Conservation (phyloP, 92 coral and sea anemone genomes). For the Metridium senile region DNA sequence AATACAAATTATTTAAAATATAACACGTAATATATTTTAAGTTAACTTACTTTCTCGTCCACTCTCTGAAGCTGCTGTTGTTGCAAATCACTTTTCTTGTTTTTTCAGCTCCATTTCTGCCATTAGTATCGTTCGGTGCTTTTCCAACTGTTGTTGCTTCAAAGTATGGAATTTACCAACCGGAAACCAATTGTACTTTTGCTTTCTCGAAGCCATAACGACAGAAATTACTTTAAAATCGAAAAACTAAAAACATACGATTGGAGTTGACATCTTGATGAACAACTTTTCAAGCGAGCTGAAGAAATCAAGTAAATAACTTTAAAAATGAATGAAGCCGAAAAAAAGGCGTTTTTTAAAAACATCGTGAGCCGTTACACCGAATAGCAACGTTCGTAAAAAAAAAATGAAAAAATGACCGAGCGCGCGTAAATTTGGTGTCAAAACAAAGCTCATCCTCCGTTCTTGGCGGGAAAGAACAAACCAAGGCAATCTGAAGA, state of each 20-base stretch:
- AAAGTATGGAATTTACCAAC: constrained; percentile 2
- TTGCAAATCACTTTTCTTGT: background rate
- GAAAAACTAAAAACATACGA: too few relatives aligned
- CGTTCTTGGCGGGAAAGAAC: too few relatives aligned
- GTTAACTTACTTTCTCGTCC: constrained; percentile 3
- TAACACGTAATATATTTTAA: too few relatives aligned
- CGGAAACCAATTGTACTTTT: constrained; percentile 12
- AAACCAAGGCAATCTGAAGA: too few relatives aligned
- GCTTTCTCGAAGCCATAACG: constrained; percentile 7
- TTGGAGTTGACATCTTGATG: background rate
- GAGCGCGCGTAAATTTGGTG: too few relatives aligned
- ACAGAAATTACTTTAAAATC: background rate
- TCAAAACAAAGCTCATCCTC: too few relatives aligned
- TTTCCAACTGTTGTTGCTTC: background rate
- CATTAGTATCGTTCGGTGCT: background rate
- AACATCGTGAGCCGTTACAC: too few relatives aligned
- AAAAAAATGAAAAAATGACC: too few relatives aligned
- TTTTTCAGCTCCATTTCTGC: background rate
- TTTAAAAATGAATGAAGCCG: constrained; percentile 17
- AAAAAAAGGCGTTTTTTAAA: background rate
- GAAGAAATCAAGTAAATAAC: too few relatives aligned
- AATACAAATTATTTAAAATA: too few relatives aligned
- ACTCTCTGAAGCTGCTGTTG: background rate
- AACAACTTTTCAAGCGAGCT: background rate
- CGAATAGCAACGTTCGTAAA: too few relatives aligned